Base-by-base conservation (phyloP, 2,113 vertebrate species). In the Seriola dumerili region DNA sequence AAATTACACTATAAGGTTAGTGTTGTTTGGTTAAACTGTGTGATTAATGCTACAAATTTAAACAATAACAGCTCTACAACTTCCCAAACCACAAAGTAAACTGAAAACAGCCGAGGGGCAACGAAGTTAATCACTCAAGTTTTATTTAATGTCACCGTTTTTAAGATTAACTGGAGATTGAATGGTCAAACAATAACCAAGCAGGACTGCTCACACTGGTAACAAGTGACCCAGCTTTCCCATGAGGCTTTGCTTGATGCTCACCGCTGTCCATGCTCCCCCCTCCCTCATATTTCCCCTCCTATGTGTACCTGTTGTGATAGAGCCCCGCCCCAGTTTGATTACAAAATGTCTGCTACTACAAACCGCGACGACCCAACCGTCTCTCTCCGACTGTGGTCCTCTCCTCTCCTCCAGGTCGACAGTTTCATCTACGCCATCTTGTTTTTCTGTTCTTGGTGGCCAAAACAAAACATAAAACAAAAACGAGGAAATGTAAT, bases 401-500 rank as follows among this genome's bases (percentile, higher is more conserved):
- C 86, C 76, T 73, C 77, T 91, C 84, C 81, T 90, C 85, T 86
- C 82, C 76, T 89, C 73, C 72, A 54, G 73, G 87, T 63, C 36
- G 46, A 89, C 72, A 10, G 68, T 67, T 61, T 75, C 86, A 87
- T 76, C 88, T 74, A 77, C 48, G 17, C 77, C 82, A 90, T 91
- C 80, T 72, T 79, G n/a, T 78, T 86, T 80, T 79, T 83, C 46
- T 73, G 74, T 94, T 93, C 75, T 87, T 61, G 81, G 91, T 94
- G 88, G 93, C 88, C 87, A 88, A 91, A 88, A 81, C 66, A 50
- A 74, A 73, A 64, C 85, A 81, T 64, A 77, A 73, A 93, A 88
- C 76, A 86, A 91, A 91, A 93, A 90, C 71, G 70, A 92, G 85
- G 86, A 94, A 93, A 94, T 92, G 94, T 93, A 93, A 89, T 94